Base-by-base conservation (phyloP, 1,140 invertebrate genomes). In the Neodiprion virginianus region DNA sequence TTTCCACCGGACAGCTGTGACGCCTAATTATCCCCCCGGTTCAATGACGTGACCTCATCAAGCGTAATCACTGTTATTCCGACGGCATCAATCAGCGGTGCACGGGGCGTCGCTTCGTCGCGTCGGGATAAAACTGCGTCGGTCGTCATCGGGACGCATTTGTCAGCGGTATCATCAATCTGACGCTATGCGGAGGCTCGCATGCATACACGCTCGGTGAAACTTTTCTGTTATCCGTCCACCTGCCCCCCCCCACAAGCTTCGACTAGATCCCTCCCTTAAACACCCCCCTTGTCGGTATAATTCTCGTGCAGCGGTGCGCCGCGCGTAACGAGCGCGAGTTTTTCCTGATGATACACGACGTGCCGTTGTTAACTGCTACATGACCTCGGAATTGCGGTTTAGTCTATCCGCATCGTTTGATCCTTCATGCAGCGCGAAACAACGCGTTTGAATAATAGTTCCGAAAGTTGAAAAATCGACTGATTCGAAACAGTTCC, bases 101-200 rank as follows among this genome's bases (percentile, higher is more conserved):
- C 50, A 10, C 10, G n/a, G 50, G 50, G n/a, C n/a, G 50, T 53
- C 50, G 50, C 10, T 1, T 11, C 50, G n/a, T 53, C 10, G 50
- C 10, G 50, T 53, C 10, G n/a, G n/a, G 50, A 14, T n/a, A 53
- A 53, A 53, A 53, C 50, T 53, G 10, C 50, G 50, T 53, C 17
- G 17, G 17, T 21, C 17, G 17, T n/a, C 50, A 53, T 53, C 50
- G 50, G n/a, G 50, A 53, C 50, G 50, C 50, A 53, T 53, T 53
- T 53, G 50, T 53, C 50, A 53, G n/a, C 50, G 50, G 50, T 53
- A 53, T 53, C 50, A 53, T 53, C 50, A 53, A 53, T 53, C 50
- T 53, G n/a, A 53, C 50, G 50, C 50, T 21, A 21, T 21, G n/a
- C 50, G n/a, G 50, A 53, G 50, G 50, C 50, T 53, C n/a, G 50